Evolutionary conservation across 2,113 vertebrate species (phyloP), one percentile per base, ranked within the genome.

Genomic region (Ochotona curzoniae): DNA sequence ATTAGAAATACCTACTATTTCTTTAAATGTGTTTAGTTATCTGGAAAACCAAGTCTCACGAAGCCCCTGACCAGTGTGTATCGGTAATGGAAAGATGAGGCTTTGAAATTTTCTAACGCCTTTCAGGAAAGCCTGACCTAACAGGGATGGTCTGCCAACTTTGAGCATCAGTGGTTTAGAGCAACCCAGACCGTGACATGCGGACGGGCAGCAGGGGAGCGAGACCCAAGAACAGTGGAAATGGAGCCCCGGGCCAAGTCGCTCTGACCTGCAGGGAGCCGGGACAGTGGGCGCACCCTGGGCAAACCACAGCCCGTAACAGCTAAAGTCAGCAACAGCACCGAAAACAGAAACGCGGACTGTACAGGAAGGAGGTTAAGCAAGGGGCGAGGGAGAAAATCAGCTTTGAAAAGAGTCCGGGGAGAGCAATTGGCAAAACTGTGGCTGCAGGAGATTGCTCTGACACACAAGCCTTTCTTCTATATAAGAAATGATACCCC

Each of bases 381-480:
- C n/a, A 12, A 93, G 93, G 90, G 76, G 60, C 0, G 9, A 38
- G 90, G 47, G 92, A 94, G 94, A 74, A 93, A 96, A 94, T 87
- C 70, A 84, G 94, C 95, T 97, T 85, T 83, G 81, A 86, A 94
- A 83, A 92, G 94, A 26, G 88, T 74, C 54, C 73, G 61, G 83
- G 93, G 93, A 83, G 96, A 96, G 97, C 96, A 96, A 96, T 89
- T 89, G 97, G 96, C 92, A 47, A 78, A 47, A 78, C 32, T 64
- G 95, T 85, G 87, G 91, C 91, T 75, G 63, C 3, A 91, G 86
- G 73, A 93, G 96, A 96, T 95, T 95, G 96, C 96, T 94, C 88
- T 75, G 66, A 88, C 95, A 88, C 94, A 74, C 54, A 87, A 90
- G 94, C 74, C 75, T 93, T 86, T 92, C 95, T 91, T 64, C 20